Base-by-base conservation (phyloP, 2,888 invertebrate genomes). In the Oscheius sp. region DNA sequence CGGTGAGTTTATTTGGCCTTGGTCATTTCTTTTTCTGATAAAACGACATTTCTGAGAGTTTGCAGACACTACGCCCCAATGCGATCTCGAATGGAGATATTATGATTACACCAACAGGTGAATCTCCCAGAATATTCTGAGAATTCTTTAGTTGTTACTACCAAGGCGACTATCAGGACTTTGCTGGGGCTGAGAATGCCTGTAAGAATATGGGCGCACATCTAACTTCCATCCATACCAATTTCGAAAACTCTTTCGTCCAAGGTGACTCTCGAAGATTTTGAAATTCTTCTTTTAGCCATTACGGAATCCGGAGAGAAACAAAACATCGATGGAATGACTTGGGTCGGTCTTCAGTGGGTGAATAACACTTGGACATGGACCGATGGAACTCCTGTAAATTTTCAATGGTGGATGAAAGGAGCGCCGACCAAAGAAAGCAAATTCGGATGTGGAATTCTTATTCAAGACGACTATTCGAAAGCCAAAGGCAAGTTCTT, bases 311-410 rank as follows among this genome's bases (percentile, higher is more conserved):
- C 53, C 8, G 65, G 65, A 29, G 65, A 65, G 31, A 65, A 65
- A 33, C 65, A 65, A 29, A 53, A 65, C 53, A 8, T 12, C 8
- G 65, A 65, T 15, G 65, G 53, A 25, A 53, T 65, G 55, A 65
- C 65, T 23, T 65, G 65, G 65, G 29, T 65, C n/a, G 65, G 65
- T 0, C 29, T 65, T 1, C 34, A 53, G 6, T 65, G 6, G 27
- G 27, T 23, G 25, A 65, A 34, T 37, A 55, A 53, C 25, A n/a
- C 52, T n/a, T 65, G 65, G 65, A 17, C 20, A 15, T 65, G 65
- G 65, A 65, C 65, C 12, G 65, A 65, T 15, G 65, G 65, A 23
- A 39, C 53, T 8, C 33, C 50, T 12, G 31, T 34, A 27, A n/a
- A 33, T n/a, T 65, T 23, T 48, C 3, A 15, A 4, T 48, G 20